Evolutionary conservation across 2,888 invertebrate species (phyloP).

Genomic region (Agyllia agylla): DNA sequence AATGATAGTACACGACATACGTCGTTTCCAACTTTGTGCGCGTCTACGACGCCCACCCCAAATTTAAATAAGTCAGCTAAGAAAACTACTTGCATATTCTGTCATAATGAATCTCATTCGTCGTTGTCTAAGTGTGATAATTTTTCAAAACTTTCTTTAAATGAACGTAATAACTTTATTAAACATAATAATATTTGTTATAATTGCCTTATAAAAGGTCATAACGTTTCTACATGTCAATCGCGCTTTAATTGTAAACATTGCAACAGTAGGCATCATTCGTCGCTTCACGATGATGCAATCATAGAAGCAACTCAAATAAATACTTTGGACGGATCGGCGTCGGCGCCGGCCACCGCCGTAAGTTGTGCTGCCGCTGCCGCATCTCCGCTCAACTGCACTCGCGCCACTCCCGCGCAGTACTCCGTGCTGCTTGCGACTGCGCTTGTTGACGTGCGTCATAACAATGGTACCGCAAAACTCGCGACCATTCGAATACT

Average conservation of each 20-base stretch:
- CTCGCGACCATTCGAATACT: neutral
- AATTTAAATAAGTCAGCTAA: neutral
- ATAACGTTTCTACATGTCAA: neutral
- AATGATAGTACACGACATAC: neutral
- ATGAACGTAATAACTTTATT: neutral
- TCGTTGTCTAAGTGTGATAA: neutral
- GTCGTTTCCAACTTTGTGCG: neutral
- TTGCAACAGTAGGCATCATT: neutral
- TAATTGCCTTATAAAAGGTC: neutral
- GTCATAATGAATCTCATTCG: neutral
- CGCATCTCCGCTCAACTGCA: neutral
- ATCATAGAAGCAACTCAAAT: neutral
- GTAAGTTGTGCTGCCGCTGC: neutral
- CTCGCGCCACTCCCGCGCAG: neutral
- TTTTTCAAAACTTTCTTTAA: conserved; percentile 11
- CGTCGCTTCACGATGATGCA: neutral
- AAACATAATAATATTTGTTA: conserved; percentile 4
- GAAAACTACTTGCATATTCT: neutral
- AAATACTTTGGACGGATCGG: neutral
- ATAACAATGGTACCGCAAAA: neutral
- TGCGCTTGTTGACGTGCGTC: neutral
- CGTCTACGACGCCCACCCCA: neutral
- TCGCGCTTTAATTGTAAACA: neutral
- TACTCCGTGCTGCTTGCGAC: neutral
- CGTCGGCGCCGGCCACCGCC: neutral